Evolutionary conservation across 92 coral and sea anemone species (phyloP).

Genomic region (Porites evermanni): DNA sequence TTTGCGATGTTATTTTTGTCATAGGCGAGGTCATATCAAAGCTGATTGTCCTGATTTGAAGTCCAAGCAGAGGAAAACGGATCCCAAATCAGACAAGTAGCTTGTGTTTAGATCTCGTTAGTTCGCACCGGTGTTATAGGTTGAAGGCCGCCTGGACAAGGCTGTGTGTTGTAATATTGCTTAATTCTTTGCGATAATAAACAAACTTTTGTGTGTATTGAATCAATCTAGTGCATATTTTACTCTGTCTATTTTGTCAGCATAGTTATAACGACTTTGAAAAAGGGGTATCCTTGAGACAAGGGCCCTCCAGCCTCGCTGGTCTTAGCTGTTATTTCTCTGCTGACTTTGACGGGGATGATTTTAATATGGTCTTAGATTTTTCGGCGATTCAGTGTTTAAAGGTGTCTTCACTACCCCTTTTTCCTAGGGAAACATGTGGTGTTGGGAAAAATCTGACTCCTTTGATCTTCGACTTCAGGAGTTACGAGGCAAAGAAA

Average conservation of each 20-base stretch:
- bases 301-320: too few relatives aligned
- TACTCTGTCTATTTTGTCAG: neutral
- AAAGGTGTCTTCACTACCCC: too few relatives aligned
- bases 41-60: conserved; percentile 5
- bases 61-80: conserved; percentile 8
- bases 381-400: too few relatives aligned
- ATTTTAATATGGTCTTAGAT: too few relatives aligned
- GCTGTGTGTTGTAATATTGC: neutral
- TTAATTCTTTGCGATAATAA: neutral
- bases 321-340: neutral
- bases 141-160: neutral
- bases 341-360: too few relatives aligned
- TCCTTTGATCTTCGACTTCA: conserved; percentile 1
- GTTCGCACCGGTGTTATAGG: neutral
- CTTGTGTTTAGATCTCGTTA: neutral
- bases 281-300: too few relatives aligned
- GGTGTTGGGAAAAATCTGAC: neutral
- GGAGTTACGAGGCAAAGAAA: conserved; percentile 10
- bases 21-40: conserved; percentile 4
- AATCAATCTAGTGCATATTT: conserved; percentile 14
- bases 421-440: too few relatives aligned
- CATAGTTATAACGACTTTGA: too few relatives aligned
- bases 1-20: conserved; percentile 10
- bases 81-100: neutral
- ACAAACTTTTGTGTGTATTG: neutral